These are phyloP conservation scores for Gadus macrocephalus DNA, from an alignment of 2,113 vertebrate species.

Conservation along the genomic window DNA sequence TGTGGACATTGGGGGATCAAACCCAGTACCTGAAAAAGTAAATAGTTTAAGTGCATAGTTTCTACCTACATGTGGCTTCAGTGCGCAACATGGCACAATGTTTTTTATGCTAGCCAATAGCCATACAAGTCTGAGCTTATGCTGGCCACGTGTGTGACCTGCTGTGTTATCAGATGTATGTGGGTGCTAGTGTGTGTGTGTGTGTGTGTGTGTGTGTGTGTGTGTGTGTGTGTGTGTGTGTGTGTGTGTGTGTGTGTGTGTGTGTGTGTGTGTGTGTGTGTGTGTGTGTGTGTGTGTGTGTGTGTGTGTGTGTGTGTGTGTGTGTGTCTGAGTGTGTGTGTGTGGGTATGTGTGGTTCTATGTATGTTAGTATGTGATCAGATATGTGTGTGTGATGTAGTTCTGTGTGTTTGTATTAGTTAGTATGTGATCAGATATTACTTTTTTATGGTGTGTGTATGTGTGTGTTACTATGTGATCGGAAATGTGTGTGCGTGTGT, in stretches of 20 bases:
- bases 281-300: not conserved
- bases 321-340: constrained; percentile 5
- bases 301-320: not conserved
- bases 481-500: not conserved
- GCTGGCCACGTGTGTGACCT: not conserved
- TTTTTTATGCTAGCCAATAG: no score
- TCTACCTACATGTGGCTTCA: not conserved
- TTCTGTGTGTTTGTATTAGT: not conserved
- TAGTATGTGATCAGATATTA: not conserved
- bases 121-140: not conserved
- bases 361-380: not conserved
- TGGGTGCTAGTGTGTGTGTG: constrained; percentile 1
- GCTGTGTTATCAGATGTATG: not conserved
- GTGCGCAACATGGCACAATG: no score
- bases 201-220: constrained; percentile 4
- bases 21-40: no score
- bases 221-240: not conserved
- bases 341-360: not conserved
- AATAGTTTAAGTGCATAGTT: no score
- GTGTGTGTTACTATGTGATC: not conserved
- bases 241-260: not conserved
- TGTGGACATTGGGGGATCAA: no score
- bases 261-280: not conserved
- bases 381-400: no score
- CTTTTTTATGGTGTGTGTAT: not conserved